A percentile compares a stretch with the other conserved stretches of the same genome.
These are phyloP conservation scores for Leptopilina syphax DNA, from an alignment of 2,888 invertebrate species.

Conservation along the genomic window DNA sequence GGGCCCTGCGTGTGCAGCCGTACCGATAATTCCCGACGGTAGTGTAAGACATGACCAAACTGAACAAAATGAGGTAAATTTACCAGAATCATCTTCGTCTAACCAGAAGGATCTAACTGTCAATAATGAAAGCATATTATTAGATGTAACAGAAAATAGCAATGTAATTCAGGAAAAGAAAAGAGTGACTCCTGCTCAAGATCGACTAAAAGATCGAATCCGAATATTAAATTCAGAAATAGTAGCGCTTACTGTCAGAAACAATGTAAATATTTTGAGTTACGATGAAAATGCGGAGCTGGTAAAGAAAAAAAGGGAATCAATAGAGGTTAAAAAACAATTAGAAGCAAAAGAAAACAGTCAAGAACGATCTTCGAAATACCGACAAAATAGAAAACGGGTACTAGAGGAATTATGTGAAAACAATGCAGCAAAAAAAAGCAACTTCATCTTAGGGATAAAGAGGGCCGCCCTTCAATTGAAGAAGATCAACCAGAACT, in stretches of 20 bases:
- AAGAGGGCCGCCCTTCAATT: background rate
- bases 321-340: background rate
- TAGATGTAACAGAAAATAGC: background rate
- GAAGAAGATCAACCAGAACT: constrained; percentile 8
- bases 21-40: too few relatives aligned
- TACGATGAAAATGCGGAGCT: background rate
- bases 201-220: constrained; percentile 11
- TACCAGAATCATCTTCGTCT: background rate
- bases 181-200: background rate
- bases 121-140: background rate
- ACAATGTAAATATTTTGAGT: background rate
- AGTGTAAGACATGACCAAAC: too few relatives aligned
- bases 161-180: background rate
- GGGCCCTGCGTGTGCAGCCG: too few relatives aligned
- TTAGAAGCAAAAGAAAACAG: background rate
- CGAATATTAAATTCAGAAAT: constrained; percentile 6
- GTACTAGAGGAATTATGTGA: too few relatives aligned
- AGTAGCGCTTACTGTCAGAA: background rate
- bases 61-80: too few relatives aligned
- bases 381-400: too few relatives aligned
- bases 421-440: background rate
- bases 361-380: background rate
- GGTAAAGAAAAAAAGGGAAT: background rate
- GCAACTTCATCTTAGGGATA: background rate
- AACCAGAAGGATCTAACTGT: too few relatives aligned